A percentile compares a stretch with the other conserved stretches of the same genome.
phyloP scores from a whole-genome alignment of 2,797 vertebrate species.

The Coregonus sp. region DNA sequence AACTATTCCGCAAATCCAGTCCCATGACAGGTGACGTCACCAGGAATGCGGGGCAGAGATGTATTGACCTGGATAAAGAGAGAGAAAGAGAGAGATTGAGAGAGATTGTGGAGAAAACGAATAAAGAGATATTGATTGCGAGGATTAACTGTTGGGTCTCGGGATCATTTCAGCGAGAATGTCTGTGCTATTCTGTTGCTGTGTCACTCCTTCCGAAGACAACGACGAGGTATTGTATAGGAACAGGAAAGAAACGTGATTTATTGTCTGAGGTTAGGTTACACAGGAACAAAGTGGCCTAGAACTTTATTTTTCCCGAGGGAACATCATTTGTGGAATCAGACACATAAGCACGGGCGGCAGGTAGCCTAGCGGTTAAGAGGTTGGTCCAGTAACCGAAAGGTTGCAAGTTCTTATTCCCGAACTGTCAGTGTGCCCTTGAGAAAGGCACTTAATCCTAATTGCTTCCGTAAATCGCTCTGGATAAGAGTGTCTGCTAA shows the following conservation, averaged over 20 bases:
- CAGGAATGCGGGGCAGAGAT: slow-evolving; percentile 42
- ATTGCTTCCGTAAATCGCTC: too few relatives aligned
- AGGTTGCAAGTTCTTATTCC: too few relatives aligned
- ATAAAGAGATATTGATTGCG: not conserved
- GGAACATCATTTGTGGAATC: not conserved
- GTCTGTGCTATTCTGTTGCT: slow-evolving; percentile 56
- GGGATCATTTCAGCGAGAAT: slow-evolving; percentile 41
- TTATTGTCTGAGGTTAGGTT: not conserved
- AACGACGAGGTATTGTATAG: slow-evolving; percentile 57
- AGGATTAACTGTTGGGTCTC: not conserved
- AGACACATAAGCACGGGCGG: not conserved
- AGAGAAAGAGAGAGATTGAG: slow-evolving; percentile 17
- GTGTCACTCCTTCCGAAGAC: slow-evolving; percentile 38
- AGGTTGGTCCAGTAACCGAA: too few relatives aligned
- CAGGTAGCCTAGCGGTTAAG: too few relatives aligned
- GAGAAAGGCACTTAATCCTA: too few relatives aligned
- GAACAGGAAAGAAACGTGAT: not conserved
- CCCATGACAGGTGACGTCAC: slow-evolving; percentile 69
- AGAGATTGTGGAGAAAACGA: not conserved
- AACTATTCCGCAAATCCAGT: not conserved
- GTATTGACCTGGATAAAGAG: slow-evolving; percentile 58
- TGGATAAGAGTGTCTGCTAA: too few relatives aligned
- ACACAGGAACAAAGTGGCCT: not conserved
- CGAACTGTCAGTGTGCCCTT: too few relatives aligned
- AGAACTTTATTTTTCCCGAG: not conserved